Percentiles rank a stretch among this genome's conserved stretches.
Conservation (phyloP, 2,113 vertebrate genomes). For the Castor canadensis region DNA sequence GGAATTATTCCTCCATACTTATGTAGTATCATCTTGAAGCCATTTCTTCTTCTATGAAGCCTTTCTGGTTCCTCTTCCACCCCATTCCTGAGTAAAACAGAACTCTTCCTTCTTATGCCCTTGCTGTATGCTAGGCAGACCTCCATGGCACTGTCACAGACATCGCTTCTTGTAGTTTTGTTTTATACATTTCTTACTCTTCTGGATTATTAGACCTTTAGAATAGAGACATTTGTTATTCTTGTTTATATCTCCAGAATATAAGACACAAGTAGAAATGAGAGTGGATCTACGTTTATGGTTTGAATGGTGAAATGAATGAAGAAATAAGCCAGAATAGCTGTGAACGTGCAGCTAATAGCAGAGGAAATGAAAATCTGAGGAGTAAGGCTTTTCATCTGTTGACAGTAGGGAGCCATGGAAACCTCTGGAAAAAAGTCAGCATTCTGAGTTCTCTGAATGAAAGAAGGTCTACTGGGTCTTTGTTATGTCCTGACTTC, state of each 20-base stretch:
- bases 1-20: background rate
- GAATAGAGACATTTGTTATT: background rate
- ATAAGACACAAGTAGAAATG: background rate
- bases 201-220: background rate
- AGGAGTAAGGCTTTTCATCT: background rate
- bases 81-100: too few species aligned
- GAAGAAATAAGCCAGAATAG: background rate
- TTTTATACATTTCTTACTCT: background rate
- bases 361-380: background rate
- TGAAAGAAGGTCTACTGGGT: background rate
- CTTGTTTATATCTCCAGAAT: background rate
- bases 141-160: background rate
- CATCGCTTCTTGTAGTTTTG: background rate
- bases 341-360: background rate
- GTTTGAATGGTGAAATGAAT: background rate
- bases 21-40: fast-evolving
- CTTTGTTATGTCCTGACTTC: background rate
- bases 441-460: background rate
- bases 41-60: background rate
- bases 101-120: background rate
- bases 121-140: background rate
- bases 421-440: background rate
- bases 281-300: background rate
- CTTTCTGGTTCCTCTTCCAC: background rate
- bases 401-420: background rate